Evolutionary conservation across 2,888 invertebrate genomes (phyloP).

Genomic region (Stramonita haemastoma): DNA sequence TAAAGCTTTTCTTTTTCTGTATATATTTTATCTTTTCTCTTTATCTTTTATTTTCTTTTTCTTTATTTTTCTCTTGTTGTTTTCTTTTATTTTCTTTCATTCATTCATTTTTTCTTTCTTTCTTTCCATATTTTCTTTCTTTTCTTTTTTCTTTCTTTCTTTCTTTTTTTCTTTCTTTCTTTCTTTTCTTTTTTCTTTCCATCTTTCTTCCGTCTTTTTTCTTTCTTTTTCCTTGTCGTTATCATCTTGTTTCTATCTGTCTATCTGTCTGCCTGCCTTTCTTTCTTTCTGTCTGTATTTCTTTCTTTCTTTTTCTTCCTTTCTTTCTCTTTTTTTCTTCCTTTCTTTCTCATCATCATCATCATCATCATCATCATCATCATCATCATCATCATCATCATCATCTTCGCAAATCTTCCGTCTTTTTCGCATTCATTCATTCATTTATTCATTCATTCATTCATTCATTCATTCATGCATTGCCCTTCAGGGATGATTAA

Average conservation of each 20-base stretch:
- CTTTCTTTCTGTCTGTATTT: not conserved
- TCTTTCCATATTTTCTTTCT: not conserved
- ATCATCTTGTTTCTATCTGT: not conserved
- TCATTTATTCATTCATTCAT: too few species aligned
- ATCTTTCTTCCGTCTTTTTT: not conserved
- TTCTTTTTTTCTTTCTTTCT: not conserved
- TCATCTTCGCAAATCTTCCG: not conserved
- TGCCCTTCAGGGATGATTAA: too few species aligned
- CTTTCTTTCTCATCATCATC: not conserved
- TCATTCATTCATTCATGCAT: too few species aligned
- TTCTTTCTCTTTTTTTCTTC: not conserved
- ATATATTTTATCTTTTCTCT: too few species aligned
- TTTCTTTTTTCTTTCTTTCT: not conserved
- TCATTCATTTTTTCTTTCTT: not conserved
- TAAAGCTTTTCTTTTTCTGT: not conserved
- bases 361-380: not conserved
- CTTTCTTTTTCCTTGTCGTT: not conserved
- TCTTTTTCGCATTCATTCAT: too few species aligned
- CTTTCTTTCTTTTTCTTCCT: not conserved
- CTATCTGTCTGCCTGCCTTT: too few species aligned
- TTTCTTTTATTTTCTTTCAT: not conserved
- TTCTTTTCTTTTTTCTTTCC: not conserved
- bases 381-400: slow-evolving; percentile 13
- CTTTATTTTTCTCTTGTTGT: not conserved
- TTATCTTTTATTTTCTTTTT: not conserved